Conservation (phyloP, 2,113 vertebrate species). For the Actinemys pallida region DNA sequence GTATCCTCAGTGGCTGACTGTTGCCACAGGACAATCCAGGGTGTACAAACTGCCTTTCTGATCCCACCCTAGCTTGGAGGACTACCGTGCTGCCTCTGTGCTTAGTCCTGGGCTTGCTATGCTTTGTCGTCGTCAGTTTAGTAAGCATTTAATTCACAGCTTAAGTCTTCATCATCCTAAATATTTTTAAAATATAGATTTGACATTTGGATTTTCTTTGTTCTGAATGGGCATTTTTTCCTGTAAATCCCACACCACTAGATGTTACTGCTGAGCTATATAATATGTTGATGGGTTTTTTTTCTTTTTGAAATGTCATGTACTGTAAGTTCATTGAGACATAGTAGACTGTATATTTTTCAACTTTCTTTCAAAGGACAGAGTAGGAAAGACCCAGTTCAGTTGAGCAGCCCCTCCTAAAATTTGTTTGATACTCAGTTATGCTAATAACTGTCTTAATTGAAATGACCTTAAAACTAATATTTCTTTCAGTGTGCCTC, state of each 20-base stretch:
- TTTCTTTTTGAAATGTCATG: not conserved
- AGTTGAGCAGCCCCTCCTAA: not conserved
- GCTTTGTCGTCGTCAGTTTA: not conserved
- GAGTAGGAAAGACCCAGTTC: not conserved
- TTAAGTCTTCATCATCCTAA: not conserved
- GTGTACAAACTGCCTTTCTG: not conserved
- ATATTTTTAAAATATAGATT: not conserved
- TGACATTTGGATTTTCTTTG: not conserved
- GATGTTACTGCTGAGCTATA: not conserved
- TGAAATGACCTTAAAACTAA: not conserved
- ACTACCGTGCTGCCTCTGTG: not conserved
- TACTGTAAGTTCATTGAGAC: not conserved
- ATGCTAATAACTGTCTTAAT: not conserved
- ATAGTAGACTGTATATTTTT: not conserved
- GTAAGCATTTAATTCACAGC: not conserved
- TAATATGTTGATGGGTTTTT: not conserved
- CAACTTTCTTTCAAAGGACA: not conserved
- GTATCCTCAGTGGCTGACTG: not conserved
- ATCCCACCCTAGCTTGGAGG: too few relatives aligned
- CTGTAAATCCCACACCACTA: not conserved
- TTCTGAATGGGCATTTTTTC: rapidly evolving
- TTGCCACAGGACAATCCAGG: not conserved
- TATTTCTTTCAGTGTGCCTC: not conserved
- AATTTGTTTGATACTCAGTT: not conserved
- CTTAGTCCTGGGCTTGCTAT: not conserved